Evolutionary conservation across 2,888 invertebrate species (phyloP).

Genomic region (Synergus laeviventris): DNA sequence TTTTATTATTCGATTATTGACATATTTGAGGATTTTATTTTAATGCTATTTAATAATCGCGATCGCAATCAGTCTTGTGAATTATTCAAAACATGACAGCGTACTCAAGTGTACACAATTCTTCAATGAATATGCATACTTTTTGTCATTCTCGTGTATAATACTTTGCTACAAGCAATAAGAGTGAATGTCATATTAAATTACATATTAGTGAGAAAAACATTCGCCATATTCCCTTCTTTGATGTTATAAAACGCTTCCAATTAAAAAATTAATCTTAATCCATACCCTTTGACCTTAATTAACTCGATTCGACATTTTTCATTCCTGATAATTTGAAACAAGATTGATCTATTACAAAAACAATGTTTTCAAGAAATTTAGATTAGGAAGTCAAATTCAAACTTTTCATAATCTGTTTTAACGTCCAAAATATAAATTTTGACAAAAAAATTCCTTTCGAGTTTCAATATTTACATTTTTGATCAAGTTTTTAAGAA

Average conservation of each 20-base stretch:
- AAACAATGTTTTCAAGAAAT: too few relatives aligned
- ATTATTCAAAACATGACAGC: not conserved
- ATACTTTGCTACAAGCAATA: not conserved
- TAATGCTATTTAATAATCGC: not conserved
- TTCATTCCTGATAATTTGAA: not conserved
- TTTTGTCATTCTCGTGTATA: not conserved
- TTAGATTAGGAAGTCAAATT: too few relatives aligned
- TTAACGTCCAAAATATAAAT: too few relatives aligned
- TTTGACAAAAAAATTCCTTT: too few relatives aligned
- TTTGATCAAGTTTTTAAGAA: too few relatives aligned
- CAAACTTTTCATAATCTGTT: too few relatives aligned
- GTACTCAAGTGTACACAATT: not conserved
- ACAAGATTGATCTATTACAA: too few relatives aligned
- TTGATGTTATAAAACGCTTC: not conserved
- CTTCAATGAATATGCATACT: constrained; percentile 4
- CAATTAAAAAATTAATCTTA: not conserved
- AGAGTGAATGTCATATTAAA: not conserved
- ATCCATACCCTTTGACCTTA: not conserved
- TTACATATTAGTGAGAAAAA: not conserved
- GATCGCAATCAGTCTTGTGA: not conserved
- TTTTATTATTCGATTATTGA: not conserved
- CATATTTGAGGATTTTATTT: not conserved
- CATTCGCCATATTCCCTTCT: not conserved
- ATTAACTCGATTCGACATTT: not conserved
- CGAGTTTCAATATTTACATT: too few relatives aligned